phyloP scores from a whole-genome alignment of 2,888 invertebrate species.

The Drosophila sordidapex region DNA sequence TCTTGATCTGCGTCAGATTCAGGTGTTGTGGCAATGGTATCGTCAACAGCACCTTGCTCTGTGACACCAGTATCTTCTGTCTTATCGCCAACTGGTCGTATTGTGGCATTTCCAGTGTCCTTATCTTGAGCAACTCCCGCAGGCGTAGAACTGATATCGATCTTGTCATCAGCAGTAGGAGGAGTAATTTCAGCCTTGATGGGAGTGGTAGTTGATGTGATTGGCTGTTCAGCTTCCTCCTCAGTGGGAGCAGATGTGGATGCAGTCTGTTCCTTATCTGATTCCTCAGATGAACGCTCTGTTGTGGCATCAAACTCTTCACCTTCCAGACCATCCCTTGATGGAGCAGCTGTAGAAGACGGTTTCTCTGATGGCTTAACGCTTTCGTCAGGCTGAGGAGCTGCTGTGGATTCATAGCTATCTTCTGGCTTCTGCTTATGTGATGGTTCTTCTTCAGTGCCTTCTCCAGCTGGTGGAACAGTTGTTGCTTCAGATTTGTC shows the following conservation, averaged over 20 bases:
- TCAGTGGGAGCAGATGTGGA: slow-evolving; percentile 28
- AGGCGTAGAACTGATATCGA: slow-evolving; percentile 35
- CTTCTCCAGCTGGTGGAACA: slow-evolving; percentile 37
- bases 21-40: slow-evolving; percentile 38
- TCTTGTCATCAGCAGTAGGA: slow-evolving; percentile 24
- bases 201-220: slow-evolving; percentile 21
- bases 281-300: slow-evolving; percentile 35
- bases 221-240: slow-evolving; percentile 29
- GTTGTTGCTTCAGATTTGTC: slow-evolving; percentile 46
- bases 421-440: slow-evolving; percentile 44
- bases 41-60: slow-evolving; percentile 4
- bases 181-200: slow-evolving; percentile 32
- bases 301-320: slow-evolving; percentile 38
- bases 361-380: slow-evolving; percentile 33
- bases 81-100: slow-evolving; percentile 36
- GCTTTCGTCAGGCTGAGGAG: slow-evolving; percentile 22
- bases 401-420: slow-evolving; percentile 21
- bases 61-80: slow-evolving; percentile 29
- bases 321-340: slow-evolving; percentile 33
- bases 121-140: slow-evolving; percentile 43
- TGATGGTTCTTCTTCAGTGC: slow-evolving; percentile 25
- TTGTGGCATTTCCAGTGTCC: slow-evolving; percentile 49
- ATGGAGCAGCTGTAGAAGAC: slow-evolving; percentile 30
- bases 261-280: slow-evolving; percentile 32
- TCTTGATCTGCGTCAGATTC: slow-evolving; percentile 39